A percentile compares a stretch with the other conserved stretches of the same genome.
Conservation (phyloP, 2,113 vertebrate species). For the Physeter macrocephalus region DNA sequence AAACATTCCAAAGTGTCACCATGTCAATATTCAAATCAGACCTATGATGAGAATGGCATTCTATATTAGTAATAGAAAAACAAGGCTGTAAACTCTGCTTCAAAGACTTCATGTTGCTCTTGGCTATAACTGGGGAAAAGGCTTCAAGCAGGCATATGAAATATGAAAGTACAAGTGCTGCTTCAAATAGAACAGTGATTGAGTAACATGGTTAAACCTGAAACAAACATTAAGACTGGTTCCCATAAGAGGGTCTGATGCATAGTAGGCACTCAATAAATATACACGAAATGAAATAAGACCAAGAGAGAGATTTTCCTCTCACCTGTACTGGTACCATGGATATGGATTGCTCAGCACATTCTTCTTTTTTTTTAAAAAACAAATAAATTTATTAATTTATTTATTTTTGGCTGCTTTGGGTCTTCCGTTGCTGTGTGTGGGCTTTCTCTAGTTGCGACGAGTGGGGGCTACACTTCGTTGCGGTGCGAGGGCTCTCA, state of each 20-base stretch:
- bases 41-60: constrained; percentile 55
- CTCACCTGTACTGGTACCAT: not conserved
- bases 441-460: no score
- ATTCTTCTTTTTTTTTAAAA: not conserved
- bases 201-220: not conserved
- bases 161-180: not conserved
- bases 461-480: no score
- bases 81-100: constrained; percentile 46
- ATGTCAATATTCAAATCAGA: constrained; percentile 29
- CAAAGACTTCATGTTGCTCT: constrained; percentile 38
- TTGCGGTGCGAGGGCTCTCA: no score
- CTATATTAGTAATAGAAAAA: constrained; percentile 49
- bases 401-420: not conserved
- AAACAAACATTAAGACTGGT: not conserved
- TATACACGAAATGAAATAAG: not conserved
- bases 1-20: constrained; percentile 48
- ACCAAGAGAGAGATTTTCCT: not conserved
- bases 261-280: not conserved
- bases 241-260: not conserved
- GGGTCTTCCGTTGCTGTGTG: no score
- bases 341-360: not conserved
- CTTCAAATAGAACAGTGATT: not conserved
- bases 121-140: constrained; percentile 18
- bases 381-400: not conserved
- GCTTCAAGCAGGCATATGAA: not conserved